These are phyloP conservation scores for Oryzaephilus surinamensis DNA, from an alignment of 1,140 invertebrate species.

Conservation along the genomic window DNA sequence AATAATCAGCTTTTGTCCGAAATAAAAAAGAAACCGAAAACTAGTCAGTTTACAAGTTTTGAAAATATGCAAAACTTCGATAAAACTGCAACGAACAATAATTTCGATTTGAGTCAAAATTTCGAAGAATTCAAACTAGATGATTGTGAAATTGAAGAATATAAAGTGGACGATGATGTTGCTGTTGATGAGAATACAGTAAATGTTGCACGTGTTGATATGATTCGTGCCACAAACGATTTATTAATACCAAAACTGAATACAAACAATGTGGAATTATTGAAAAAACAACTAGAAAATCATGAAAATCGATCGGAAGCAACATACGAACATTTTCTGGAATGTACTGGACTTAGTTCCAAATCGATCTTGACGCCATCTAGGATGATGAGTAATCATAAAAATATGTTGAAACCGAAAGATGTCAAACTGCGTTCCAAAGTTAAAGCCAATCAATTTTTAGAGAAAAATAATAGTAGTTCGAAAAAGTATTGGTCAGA, in stretches of 20 bases:
- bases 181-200: background rate
- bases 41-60: conserved; percentile 32
- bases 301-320: conserved; percentile 16
- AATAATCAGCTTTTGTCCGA: conserved; percentile 37
- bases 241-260: conserved; percentile 20
- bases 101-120: conserved; percentile 60
- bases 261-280: conserved; percentile 21
- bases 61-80: conserved; percentile 34
- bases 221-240: conserved; percentile 23
- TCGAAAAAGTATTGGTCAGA: conserved; percentile 34
- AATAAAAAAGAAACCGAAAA: conserved; percentile 25
- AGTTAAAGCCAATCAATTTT: conserved; percentile 23
- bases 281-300: conserved; percentile 26
- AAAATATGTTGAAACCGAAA: conserved; percentile 64
- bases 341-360: conserved; percentile 67
- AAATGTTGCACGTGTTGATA: conserved; percentile 18
- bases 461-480: conserved; percentile 25
- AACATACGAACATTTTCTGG: conserved; percentile 63
- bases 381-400: conserved; percentile 60
- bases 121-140: conserved; percentile 73
- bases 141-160: conserved; percentile 53
- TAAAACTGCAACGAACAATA: conserved; percentile 42
- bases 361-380: conserved; percentile 68
- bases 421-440: conserved; percentile 58
- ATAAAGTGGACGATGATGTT: conserved; percentile 16